A percentile compares a stretch with the other conserved stretches of the same genome.
These are phyloP conservation scores for Pterocles gutturalis DNA, from an alignment of 2,113 vertebrate genomes.

Conservation along the genomic window DNA sequence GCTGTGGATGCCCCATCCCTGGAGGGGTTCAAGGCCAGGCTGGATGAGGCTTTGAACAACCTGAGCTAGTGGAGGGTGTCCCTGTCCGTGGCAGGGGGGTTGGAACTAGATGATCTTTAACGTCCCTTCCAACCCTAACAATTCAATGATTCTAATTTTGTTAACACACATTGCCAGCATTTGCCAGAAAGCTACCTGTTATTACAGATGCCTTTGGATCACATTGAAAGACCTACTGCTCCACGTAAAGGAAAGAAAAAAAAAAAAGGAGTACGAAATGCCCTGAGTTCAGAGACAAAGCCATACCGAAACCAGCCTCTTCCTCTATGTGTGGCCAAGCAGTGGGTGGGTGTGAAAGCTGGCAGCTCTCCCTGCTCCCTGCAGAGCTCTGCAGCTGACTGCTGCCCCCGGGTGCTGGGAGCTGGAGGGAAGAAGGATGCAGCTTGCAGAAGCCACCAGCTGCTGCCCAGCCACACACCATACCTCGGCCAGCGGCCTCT, in stretches of 20 bases:
- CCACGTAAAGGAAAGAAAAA: background rate
- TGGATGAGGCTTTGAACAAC: too few relatives aligned
- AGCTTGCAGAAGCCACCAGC: background rate
- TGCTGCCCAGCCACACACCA: background rate
- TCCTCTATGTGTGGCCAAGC: fast-evolving
- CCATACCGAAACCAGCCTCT: fast-evolving
- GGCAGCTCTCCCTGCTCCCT: background rate
- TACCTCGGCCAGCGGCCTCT: background rate
- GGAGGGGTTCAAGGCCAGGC: too few relatives aligned
- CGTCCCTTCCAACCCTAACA: too few relatives aligned
- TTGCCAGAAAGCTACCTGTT: background rate
- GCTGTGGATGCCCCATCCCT: too few relatives aligned
- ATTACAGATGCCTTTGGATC: background rate
- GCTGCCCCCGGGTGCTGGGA: background rate
- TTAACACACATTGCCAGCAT: too few relatives aligned
- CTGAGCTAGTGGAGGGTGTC: too few relatives aligned
- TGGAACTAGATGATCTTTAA: too few relatives aligned
- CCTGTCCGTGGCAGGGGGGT: too few relatives aligned
- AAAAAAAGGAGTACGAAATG: background rate
- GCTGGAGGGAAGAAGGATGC: background rate
- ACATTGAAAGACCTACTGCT: background rate
- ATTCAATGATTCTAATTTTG: too few relatives aligned
- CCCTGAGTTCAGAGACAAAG: background rate
- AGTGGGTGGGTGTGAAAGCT: background rate
- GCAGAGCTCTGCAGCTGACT: background rate